Percentiles rank a stretch among this genome's conserved stretches.
Conservation (phyloP, 2,797 vertebrate genomes). For the Lateolabrax maculatus region DNA sequence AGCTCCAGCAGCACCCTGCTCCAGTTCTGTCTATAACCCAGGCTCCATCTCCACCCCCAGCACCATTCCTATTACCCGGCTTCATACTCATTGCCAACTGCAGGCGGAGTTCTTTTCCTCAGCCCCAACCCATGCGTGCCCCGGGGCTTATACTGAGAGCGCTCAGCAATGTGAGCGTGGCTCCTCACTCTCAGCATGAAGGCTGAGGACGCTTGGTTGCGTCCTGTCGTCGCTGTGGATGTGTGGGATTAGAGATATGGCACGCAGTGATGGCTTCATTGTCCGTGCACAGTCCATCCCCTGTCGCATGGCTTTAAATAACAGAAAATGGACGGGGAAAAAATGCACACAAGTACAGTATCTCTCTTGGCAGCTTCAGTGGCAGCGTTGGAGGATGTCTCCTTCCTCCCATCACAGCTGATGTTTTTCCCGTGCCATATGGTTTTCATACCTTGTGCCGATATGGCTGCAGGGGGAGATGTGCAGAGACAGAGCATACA, state of each 20-base stretch:
- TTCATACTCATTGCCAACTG: slow-evolving; percentile 49
- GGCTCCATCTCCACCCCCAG: slow-evolving; percentile 39
- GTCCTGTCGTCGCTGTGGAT: slow-evolving; percentile 72
- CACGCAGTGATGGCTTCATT: slow-evolving; percentile 69
- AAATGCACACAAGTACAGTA: slow-evolving; percentile 41
- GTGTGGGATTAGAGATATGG: slow-evolving; percentile 77
- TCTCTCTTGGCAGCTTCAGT: slow-evolving; percentile 45
- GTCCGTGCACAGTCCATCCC: slow-evolving; percentile 50
- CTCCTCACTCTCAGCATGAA: slow-evolving; percentile 70
- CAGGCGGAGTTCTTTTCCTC: slow-evolving; percentile 51
- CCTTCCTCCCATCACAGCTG: slow-evolving; percentile 49
- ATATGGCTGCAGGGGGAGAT: slow-evolving; percentile 45
- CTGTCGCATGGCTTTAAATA: slow-evolving; percentile 61
- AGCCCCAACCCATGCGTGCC: slow-evolving; percentile 44
- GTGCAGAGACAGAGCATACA: slow-evolving; percentile 28
- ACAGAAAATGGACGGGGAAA: slow-evolving; percentile 5
- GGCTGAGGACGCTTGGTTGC: slow-evolving; percentile 76
- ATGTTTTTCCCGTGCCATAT: slow-evolving; percentile 63
- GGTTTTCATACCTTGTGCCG: slow-evolving; percentile 58
- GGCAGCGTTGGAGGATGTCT: slow-evolving; percentile 25
- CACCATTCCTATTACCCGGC: slow-evolving; percentile 24
- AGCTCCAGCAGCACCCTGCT: slow-evolving; percentile 42
- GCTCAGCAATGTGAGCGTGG: slow-evolving; percentile 50
- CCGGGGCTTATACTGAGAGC: slow-evolving; percentile 51
- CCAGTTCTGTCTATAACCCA: slow-evolving; percentile 37